These are phyloP conservation scores for Phoxinus dragarum DNA, from an alignment of 2,797 vertebrate species.

Conservation along the genomic window DNA sequence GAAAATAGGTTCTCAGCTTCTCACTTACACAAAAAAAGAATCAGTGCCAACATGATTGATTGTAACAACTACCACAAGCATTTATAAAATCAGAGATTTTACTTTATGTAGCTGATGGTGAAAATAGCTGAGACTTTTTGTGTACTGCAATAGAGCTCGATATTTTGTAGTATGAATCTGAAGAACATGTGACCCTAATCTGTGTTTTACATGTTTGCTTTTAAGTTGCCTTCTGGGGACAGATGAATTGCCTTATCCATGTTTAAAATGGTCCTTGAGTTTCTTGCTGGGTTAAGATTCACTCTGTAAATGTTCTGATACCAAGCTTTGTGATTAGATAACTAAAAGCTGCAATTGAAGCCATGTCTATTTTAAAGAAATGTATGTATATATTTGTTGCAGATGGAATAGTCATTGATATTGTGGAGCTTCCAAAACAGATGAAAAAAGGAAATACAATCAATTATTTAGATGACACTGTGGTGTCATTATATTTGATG, in stretches of 20 bases:
- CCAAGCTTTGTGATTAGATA: conserved; percentile 1
- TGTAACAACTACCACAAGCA: not conserved
- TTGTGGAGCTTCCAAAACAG: conserved; percentile 2
- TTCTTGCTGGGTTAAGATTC: not conserved
- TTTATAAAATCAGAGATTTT: not conserved
- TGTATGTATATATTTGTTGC: not conserved
- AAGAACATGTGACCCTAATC: not conserved
- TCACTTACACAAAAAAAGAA: not conserved
- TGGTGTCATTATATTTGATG: not conserved
- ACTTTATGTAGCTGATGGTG: not conserved
- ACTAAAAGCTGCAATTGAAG: not conserved
- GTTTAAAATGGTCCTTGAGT: not conserved
- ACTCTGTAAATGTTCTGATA: not conserved
- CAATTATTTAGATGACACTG: not conserved
- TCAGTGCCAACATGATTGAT: not conserved
- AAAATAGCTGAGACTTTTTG: not conserved
- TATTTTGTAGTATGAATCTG: not conserved
- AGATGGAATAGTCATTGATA: conserved; percentile 8
- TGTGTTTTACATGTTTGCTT: not conserved
- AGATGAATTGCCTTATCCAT: not conserved
- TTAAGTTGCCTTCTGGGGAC: not conserved
- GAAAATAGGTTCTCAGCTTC: not conserved
- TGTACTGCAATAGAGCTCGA: not conserved
- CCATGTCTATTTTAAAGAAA: not conserved
- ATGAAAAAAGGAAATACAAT: not conserved